Evolutionary conservation across 92 coral and sea anemone genomes (phyloP).

Genomic region (Porites divaricata): DNA sequence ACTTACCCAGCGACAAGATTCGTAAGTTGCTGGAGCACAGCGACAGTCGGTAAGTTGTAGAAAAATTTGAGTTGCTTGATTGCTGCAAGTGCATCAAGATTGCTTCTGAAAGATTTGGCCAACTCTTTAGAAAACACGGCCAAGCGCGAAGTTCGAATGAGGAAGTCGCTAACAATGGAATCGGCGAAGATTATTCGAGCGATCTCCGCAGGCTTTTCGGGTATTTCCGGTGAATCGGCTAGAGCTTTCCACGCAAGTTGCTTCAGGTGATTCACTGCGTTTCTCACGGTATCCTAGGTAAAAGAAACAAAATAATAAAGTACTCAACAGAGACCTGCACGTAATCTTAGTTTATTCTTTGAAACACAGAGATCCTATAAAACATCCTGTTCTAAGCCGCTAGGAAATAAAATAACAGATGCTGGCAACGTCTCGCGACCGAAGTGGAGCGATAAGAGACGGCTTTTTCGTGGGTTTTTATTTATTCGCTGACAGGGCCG

Average conservation of each 20-base stretch:
- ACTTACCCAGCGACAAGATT: constrained; percentile 47
- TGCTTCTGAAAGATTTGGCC: constrained; percentile 54
- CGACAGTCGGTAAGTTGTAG: constrained; percentile 50
- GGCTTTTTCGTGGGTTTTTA: too few species aligned
- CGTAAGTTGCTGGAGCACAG: constrained; percentile 50
- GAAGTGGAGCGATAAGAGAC: too few species aligned
- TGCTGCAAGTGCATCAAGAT: constrained; percentile 60
- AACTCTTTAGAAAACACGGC: constrained; percentile 58
- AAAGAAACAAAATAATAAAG: background rate
- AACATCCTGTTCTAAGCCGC: too few species aligned
- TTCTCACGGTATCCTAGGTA: constrained; percentile 17
- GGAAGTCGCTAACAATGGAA: constrained; percentile 46
- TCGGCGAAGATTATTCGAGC: constrained; percentile 43
- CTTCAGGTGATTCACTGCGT: constrained; percentile 7
- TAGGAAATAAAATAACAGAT: too few species aligned
- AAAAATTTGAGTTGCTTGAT: constrained; percentile 66
- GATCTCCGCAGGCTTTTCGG: constrained; percentile 9
- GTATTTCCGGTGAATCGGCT: background rate
- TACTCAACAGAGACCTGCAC: too few species aligned
- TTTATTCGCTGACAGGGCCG: too few species aligned
- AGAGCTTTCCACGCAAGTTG: constrained; percentile 27
- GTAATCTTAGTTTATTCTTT: too few species aligned
- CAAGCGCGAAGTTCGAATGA: constrained; percentile 50
- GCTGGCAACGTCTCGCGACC: too few species aligned
- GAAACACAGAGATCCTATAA: too few species aligned